Conservation (phyloP, 1,140 invertebrate species). For the Drosophila pseudoananassae region DNA sequence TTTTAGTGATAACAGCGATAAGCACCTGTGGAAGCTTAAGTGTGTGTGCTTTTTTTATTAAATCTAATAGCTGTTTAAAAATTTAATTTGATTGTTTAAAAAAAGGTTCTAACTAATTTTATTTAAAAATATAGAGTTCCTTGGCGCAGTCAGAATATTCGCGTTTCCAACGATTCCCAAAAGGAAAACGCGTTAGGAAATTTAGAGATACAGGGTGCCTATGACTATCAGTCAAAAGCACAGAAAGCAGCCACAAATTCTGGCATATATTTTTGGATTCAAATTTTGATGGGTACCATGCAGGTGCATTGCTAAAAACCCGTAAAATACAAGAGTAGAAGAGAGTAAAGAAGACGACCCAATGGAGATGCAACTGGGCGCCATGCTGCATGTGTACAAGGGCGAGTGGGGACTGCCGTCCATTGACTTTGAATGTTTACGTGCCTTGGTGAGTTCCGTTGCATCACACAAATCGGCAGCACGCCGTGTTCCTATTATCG, state of each 20-base stretch:
- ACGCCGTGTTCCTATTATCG: slow-evolving; percentile 53
- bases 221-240: slow-evolving; percentile 32
- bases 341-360: slow-evolving; percentile 8
- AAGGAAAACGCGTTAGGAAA: neutral
- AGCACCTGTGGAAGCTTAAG: neutral
- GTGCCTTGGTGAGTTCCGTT: slow-evolving; percentile 88
- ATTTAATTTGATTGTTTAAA: neutral
- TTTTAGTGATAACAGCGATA: slow-evolving; percentile 12
- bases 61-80: neutral
- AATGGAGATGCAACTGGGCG: slow-evolving; percentile 60
- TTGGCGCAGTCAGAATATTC: neutral
- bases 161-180: neutral
- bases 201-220: slow-evolving; percentile 2
- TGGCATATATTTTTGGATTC: slow-evolving; percentile 53
- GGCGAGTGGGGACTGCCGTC: slow-evolving; percentile 94
- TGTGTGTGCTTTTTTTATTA: neutral
- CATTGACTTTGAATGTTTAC: slow-evolving; percentile 91
- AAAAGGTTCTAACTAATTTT: no score
- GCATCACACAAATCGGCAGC: slow-evolving; percentile 60
- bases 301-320: slow-evolving; percentile 45
- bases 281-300: slow-evolving; percentile 44
- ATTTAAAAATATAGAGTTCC: neutral
- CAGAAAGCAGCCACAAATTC: slow-evolving; percentile 12
- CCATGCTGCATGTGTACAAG: slow-evolving; percentile 89
- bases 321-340: slow-evolving; percentile 31